Evolutionary conservation across 2,888 invertebrate species (phyloP).

Genomic region (Tiphia femorata): DNA sequence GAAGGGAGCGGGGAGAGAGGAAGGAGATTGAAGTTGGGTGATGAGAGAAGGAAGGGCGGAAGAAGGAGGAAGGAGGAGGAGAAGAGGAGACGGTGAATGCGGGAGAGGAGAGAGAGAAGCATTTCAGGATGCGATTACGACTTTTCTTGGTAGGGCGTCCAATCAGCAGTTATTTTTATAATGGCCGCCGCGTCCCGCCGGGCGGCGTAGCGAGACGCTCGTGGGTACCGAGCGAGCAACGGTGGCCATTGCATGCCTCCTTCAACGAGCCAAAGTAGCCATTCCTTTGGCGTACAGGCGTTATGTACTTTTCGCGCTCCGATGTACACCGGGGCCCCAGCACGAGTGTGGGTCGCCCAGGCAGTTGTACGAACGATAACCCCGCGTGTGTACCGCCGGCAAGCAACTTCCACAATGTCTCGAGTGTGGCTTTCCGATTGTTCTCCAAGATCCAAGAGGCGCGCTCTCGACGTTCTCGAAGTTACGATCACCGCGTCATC

Average conservation of each 20-base stretch:
- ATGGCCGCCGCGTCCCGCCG: conserved; percentile 58
- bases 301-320: conserved; percentile 34
- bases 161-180: conserved; percentile 69
- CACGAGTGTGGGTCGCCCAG: no score
- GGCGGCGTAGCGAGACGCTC: conserved; percentile 15
- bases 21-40: neutral
- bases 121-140: conserved; percentile 68
- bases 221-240: conserved; percentile 26
- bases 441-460: no score
- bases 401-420: no score
- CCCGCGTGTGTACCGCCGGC: no score
- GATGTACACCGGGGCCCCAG: no score
- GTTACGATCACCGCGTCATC: no score
- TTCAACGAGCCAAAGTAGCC: conserved; percentile 53
- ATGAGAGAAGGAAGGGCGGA: neutral
- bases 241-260: conserved; percentile 52
- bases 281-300: conserved; percentile 39
- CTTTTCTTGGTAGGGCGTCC: conserved; percentile 69
- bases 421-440: no score
- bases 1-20: conserved; percentile 8
- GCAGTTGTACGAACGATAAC: no score
- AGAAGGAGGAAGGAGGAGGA: conserved; percentile 23
- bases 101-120: conserved; percentile 35
- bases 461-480: no score
- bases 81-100: conserved; percentile 17